A percentile compares a stretch with the other conserved stretches of the same genome.
Conservation (phyloP, 2,797 vertebrate genomes). For the Menidia menidia region DNA sequence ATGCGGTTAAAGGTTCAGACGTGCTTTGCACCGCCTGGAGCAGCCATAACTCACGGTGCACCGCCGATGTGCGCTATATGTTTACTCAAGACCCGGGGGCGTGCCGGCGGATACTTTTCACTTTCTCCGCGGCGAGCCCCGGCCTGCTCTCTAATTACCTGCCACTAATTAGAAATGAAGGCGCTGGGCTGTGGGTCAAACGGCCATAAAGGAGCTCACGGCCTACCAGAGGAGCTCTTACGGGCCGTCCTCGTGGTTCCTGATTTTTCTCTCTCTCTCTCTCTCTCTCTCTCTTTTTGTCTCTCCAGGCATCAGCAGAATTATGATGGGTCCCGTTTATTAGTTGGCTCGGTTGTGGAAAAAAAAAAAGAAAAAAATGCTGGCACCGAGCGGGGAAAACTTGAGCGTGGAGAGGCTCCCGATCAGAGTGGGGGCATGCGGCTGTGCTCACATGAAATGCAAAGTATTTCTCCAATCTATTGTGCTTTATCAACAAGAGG, state of each 20-base stretch:
- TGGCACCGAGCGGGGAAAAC: conserved; percentile 31
- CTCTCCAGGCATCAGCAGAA: conserved; percentile 41
- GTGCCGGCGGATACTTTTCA: conserved; percentile 53
- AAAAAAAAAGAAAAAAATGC: conserved; percentile 34
- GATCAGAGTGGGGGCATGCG: conserved; percentile 27
- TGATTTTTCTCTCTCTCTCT: not conserved
- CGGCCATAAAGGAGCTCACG: conserved; percentile 39
- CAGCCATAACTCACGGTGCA: conserved; percentile 6
- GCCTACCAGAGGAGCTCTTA: conserved; percentile 23
- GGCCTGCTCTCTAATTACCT: conserved; percentile 66
- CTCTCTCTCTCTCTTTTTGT: not conserved
- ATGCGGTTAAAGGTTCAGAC: not conserved
- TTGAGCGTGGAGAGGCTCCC: conserved; percentile 27
- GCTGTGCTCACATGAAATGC: conserved; percentile 15
- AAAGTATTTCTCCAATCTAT: conserved; percentile 21
- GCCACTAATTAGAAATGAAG: conserved; percentile 68
- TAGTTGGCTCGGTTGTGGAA: conserved; percentile 47
- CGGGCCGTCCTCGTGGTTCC: conserved; percentile 9
- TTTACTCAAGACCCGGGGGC: conserved; percentile 43
- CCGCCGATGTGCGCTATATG: conserved; percentile 41
- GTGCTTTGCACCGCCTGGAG: conserved; percentile 8
- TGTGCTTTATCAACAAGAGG: not conserved
- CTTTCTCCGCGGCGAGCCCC: conserved; percentile 46
- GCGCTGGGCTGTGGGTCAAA: conserved; percentile 40
- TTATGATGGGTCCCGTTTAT: conserved; percentile 39